Conservation (phyloP, 2,113 vertebrate genomes). For the Microcebus tavaratra region DNA sequence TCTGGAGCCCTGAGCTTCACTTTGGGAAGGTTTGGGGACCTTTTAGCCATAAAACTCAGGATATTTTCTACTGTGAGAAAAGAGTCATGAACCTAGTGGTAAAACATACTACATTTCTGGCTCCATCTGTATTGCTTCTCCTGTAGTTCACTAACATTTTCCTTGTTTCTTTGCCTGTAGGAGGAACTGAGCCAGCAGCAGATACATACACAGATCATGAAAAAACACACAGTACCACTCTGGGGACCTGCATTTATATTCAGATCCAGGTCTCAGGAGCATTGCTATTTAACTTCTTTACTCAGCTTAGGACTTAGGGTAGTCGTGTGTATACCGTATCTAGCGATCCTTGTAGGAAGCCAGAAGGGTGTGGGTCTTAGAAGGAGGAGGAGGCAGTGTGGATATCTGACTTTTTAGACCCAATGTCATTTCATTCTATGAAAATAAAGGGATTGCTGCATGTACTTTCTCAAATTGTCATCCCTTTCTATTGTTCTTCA, state of each 20-base stretch:
- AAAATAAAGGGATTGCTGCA: background rate
- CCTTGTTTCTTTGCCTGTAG: background rate
- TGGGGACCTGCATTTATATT: background rate
- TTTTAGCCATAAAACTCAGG: background rate
- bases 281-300: background rate
- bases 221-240: background rate
- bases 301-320: background rate
- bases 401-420: background rate
- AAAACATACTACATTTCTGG: background rate
- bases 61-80: background rate
- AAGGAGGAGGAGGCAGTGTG: background rate
- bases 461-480: background rate
- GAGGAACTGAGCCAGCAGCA: background rate
- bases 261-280: background rate
- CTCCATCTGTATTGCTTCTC: background rate
- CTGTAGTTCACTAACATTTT: background rate
- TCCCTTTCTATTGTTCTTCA: background rate
- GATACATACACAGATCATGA: background rate
- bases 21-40: background rate
- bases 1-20: background rate
- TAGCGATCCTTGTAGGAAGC: background rate
- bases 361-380: background rate
- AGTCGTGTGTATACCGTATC: accelerated
- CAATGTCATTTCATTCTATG: background rate
- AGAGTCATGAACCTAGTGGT: background rate